phyloP scores from a whole-genome alignment of 2,113 vertebrate genomes.

The Entosphenus tridentatus region DNA sequence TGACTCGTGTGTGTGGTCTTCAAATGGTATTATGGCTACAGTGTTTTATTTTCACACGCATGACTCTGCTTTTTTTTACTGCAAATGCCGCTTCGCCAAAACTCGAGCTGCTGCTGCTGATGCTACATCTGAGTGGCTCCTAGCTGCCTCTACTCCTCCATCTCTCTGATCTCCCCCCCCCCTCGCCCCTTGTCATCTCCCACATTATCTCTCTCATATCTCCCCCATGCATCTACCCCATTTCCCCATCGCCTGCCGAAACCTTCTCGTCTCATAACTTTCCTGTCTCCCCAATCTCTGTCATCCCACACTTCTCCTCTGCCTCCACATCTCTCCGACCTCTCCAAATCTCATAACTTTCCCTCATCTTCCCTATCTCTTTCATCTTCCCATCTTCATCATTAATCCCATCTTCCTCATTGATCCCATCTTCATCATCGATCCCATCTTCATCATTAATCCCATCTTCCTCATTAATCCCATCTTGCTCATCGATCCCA shows the following conservation, averaged over 20 bases:
- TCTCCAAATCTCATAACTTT: too few relatives aligned
- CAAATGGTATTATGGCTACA: too few relatives aligned
- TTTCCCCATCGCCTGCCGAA: background rate
- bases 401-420: too few relatives aligned
- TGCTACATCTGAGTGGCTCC: background rate
- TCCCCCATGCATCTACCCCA: background rate
- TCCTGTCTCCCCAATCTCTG: background rate
- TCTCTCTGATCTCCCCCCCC: background rate
- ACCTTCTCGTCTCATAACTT: background rate
- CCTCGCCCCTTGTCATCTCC: background rate
- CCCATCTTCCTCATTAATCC: too few relatives aligned
- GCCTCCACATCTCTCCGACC: background rate
- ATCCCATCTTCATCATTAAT: too few relatives aligned
- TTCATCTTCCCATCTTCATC: background rate
- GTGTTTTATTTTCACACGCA: too few relatives aligned
- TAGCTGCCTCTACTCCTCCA: background rate
- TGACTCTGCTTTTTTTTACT: too few relatives aligned
- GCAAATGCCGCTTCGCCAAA: too few relatives aligned
- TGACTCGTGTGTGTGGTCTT: too few relatives aligned
- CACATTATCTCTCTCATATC: background rate
- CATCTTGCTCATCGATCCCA: too few relatives aligned
- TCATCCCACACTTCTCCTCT: background rate
- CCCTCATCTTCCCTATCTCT: background rate
- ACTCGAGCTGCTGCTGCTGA: too few relatives aligned
- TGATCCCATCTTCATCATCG: too few relatives aligned